Evolutionary conservation across 2,888 invertebrate genomes (phyloP).

Genomic region (Synergus itoensis): DNA sequence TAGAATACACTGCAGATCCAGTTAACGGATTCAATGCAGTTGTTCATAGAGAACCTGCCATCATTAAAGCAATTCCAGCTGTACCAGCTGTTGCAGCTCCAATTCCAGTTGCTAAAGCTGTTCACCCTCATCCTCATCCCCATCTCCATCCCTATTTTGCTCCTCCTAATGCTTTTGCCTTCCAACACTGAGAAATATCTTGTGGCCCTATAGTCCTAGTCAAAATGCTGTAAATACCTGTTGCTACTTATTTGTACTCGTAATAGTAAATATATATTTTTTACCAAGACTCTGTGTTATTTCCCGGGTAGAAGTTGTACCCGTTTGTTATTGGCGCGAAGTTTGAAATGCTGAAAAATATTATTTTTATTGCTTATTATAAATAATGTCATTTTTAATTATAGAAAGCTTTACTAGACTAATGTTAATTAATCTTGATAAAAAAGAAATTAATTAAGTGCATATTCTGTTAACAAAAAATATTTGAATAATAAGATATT

Average conservation of each 20-base stretch:
- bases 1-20: constrained; percentile 72
- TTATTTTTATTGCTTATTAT: too few species aligned
- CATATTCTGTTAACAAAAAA: too few species aligned
- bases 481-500: too few species aligned
- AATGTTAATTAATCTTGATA: too few species aligned
- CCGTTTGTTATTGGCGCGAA: too few species aligned
- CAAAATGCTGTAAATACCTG: constrained; percentile 48
- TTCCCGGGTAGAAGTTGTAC: neutral
- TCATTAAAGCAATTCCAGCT: constrained; percentile 60
- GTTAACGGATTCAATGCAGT: constrained; percentile 74
- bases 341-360: too few species aligned
- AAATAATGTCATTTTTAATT: too few species aligned
- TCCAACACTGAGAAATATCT: constrained; percentile 53
- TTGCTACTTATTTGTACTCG: neutral
- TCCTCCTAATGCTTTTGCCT: constrained; percentile 55
- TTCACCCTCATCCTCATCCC: constrained; percentile 42
- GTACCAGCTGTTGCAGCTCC: constrained; percentile 36
- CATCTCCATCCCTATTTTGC: constrained; percentile 50
- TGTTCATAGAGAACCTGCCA: constrained; percentile 69
- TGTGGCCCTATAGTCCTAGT: constrained; percentile 55
- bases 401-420: too few species aligned
- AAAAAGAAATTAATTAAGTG: too few species aligned
- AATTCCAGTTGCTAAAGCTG: constrained; percentile 46
- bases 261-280: constrained; percentile 16
- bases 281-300: neutral